phyloP scores from a whole-genome alignment of 2,797 vertebrate species.

The Dromococcyx pavoninus region DNA sequence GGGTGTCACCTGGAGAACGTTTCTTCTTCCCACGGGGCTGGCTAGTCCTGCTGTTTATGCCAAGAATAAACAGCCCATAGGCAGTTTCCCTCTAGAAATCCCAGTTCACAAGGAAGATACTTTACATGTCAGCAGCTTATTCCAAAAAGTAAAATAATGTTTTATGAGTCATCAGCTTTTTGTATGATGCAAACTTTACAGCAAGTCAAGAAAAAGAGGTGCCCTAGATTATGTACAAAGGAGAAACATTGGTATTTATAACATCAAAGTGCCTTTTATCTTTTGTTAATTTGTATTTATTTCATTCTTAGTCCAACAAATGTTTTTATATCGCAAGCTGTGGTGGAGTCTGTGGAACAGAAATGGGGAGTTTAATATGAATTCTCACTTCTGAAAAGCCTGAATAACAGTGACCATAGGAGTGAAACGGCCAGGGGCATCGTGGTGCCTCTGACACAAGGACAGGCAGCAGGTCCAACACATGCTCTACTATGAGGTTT shows the following conservation, averaged over 20 bases:
- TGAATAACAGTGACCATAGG: not conserved
- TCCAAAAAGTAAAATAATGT: conserved; percentile 60
- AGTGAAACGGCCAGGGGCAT: not conserved
- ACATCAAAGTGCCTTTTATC: conserved; percentile 63
- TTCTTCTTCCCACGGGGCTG: conserved; percentile 66
- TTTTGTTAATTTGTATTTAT: conserved; percentile 55
- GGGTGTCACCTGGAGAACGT: conserved; percentile 59
- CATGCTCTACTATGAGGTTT: not conserved
- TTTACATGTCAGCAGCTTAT: conserved; percentile 72
- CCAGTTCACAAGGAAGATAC: conserved; percentile 62
- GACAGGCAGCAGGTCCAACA: not conserved
- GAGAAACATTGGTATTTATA: conserved; percentile 51
- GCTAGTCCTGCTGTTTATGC: conserved; percentile 65
- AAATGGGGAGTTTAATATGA: not conserved
- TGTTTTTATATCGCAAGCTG: conserved; percentile 1
- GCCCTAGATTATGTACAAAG: conserved; percentile 64
- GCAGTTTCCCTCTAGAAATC: conserved; percentile 71
- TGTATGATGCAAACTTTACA: conserved; percentile 62
- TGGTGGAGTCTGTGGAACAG: not conserved
- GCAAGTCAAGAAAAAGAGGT: conserved; percentile 48
- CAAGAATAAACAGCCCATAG: conserved; percentile 67
- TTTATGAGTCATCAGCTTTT: conserved; percentile 65
- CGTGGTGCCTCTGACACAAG: not conserved
- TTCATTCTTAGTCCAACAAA: conserved; percentile 42
- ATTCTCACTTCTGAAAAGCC: not conserved